Evolutionary conservation across 2,113 vertebrate species (phyloP), one percentile per base, ranked within the genome.

Genomic region (Thomomys bottae): DNA sequence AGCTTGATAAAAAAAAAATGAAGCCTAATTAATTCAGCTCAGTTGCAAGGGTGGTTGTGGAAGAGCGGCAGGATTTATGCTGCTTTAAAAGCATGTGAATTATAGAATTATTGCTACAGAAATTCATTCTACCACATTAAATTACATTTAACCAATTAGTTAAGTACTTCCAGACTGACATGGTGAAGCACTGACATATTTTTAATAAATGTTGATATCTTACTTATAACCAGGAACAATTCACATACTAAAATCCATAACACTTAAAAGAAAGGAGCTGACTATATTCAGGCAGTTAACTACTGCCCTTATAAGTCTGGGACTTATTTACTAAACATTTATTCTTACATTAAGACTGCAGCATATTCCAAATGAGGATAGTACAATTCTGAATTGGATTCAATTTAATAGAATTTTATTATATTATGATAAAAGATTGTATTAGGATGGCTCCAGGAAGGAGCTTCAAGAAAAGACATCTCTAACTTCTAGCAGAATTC

Each of bases 81-180:
- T 49, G 32, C 71, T 76, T 75, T 4, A 86, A 77, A 94, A 84
- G 28, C 63, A 2, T 79, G 23, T 80, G 61, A 76, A 84, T 93
- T 89, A 70, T 21, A 21, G 75, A 91, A 38, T 75, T 77, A 49
- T 82, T 92, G 64, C 24, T 94, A 63, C 94, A 79, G 57, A 96
- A 92, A 88, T 90, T 77, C n/a, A 36, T 90, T 63, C 79, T 59
- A 34, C 61, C 42, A 61, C 63, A 23, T 87, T 66, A 80, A 91
- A 64, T 28, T 85, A 84, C 32, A 61, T 45, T 73, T 64, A 59
- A 49, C 42, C 67, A 61, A 83, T 80, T 77, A 63, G 70, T 88
- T 83, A 63, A 80, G 32, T 54, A 64, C 36, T 72, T 73, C 38
- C 26, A 78, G 63, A 76, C 63, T 42, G 38, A 67, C 30, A 20